Base-by-base conservation (phyloP, 2,797 vertebrate genomes). In the Valencia hispanica region DNA sequence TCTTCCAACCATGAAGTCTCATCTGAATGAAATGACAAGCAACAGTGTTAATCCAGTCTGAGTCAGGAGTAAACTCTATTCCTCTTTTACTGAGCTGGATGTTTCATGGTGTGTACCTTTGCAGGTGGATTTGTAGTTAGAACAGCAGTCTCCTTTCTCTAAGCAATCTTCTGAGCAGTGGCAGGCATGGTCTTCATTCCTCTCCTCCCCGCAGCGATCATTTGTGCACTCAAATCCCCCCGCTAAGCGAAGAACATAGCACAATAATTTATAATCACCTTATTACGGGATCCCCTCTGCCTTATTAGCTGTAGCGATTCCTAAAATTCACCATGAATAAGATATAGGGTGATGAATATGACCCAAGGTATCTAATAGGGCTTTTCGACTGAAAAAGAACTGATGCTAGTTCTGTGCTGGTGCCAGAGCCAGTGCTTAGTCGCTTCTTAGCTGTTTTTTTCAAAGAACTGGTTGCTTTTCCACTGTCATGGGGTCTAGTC, bases 151-250 rank as follows among this genome's bases (percentile, higher is more conserved):
- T 74, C 97, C 96, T 78, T 78, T 94, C 78, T 95, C 91, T 94
- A 98, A 73, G 84, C 98, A 99, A 93, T 99, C 98, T 15, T 96
- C 96, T 0, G 97, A 98, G 91, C 98, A 99, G 89, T 98, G 97
- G 82, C 98, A 99, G 57, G 97, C 97, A 36, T 96, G 93, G 12
- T 98, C 95, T 17, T 96, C 95, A 22, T 96, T 96, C 80, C 98
- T 94, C 70, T 90, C 87, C 93, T 99, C 97, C 51, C 97, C 96
- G 43, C 98, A 99, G 63, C 98, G 96, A 41, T 97, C 96, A 87
- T 91, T 95, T 0, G 93, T 94, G 86, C 98, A 99, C 89, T 98
- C 97, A 84, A 98, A 99, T 18, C 97, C 97, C 1, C 97, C 96
- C 80, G 92, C 98, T 99, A 80, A 45, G 20, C 55, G n/a, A 50